These are phyloP conservation scores for Amblyteles armatorius DNA, from an alignment of 2,888 invertebrate species.

Conservation along the genomic window DNA sequence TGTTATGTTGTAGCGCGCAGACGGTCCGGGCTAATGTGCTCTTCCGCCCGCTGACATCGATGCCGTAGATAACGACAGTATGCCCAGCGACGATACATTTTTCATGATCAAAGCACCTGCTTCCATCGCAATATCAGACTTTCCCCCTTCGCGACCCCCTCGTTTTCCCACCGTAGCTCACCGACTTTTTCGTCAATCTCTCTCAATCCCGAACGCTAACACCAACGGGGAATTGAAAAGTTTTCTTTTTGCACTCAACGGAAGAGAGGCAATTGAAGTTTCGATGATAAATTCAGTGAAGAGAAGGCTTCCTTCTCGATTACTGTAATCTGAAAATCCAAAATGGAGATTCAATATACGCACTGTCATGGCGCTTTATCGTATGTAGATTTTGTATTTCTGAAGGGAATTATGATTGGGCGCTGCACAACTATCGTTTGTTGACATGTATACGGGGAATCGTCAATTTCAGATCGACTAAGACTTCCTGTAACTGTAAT, in stretches of 20 bases:
- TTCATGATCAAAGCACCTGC: conserved; percentile 29
- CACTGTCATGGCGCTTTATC: too few species aligned
- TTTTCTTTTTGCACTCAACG: conserved; percentile 13
- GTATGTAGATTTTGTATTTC: too few species aligned
- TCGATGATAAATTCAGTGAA: conserved; percentile 13
- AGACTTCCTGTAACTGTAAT: too few species aligned
- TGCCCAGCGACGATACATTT: conserved; percentile 27
- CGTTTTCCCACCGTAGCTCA: background rate
- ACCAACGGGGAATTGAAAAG: conserved; percentile 21
- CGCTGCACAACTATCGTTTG: too few species aligned
- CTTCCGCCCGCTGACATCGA: conserved; percentile 8
- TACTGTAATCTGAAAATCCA: background rate
- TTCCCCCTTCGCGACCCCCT: background rate
- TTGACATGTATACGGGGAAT: too few species aligned
- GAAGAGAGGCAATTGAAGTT: background rate
- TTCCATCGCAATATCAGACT: conserved; percentile 26
- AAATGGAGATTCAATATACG: background rate
- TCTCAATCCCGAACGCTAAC: background rate
- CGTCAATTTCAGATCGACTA: too few species aligned
- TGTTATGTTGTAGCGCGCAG: conserved; percentile 1
- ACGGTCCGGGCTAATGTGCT: conserved; percentile 8
- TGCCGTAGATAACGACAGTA: conserved; percentile 22
- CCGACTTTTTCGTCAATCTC: conserved; percentile 2
- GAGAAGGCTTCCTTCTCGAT: background rate
- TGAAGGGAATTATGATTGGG: too few species aligned